Evolutionary conservation across 1,140 invertebrate species (phyloP).

Genomic region (Drosophila ogumai): DNA sequence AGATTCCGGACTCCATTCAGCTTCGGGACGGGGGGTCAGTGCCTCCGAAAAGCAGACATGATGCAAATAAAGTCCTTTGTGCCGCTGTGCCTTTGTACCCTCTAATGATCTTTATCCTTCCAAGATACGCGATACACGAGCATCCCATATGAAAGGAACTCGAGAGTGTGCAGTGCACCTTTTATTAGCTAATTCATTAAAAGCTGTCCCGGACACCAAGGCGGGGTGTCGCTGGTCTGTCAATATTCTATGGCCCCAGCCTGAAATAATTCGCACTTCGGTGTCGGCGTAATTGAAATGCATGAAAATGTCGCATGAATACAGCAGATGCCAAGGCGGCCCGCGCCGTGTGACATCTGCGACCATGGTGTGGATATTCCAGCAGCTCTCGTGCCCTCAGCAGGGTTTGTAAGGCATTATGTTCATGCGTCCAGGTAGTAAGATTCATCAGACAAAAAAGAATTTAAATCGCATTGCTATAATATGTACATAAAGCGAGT

Average conservation of each 20-base stretch:
- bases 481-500: no score
- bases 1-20: conserved; percentile 16
- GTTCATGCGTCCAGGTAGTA: no score
- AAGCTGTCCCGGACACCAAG: conserved; percentile 46
- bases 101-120: conserved; percentile 78
- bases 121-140: conserved; percentile 50
- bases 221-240: conserved; percentile 18
- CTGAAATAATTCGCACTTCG: conserved; percentile 51
- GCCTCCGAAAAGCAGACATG: conserved; percentile 73
- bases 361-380: background rate
- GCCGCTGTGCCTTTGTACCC: conserved; percentile 57
- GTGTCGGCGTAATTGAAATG: conserved; percentile 77
- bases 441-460: no score
- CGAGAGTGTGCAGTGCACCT: conserved; percentile 13
- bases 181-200: conserved; percentile 82
- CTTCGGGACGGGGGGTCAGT: conserved; percentile 57
- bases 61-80: conserved; percentile 80
- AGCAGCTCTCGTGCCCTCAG: background rate
- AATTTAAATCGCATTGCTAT: no score
- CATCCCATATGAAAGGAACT: conserved; percentile 33
- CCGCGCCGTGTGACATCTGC: background rate
- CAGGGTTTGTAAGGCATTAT: background rate
- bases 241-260: conserved; percentile 6
- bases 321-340: conserved; percentile 41
- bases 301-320: conserved; percentile 75